phyloP scores from a whole-genome alignment of 1,140 invertebrate species.

The Neelides sp. region DNA sequence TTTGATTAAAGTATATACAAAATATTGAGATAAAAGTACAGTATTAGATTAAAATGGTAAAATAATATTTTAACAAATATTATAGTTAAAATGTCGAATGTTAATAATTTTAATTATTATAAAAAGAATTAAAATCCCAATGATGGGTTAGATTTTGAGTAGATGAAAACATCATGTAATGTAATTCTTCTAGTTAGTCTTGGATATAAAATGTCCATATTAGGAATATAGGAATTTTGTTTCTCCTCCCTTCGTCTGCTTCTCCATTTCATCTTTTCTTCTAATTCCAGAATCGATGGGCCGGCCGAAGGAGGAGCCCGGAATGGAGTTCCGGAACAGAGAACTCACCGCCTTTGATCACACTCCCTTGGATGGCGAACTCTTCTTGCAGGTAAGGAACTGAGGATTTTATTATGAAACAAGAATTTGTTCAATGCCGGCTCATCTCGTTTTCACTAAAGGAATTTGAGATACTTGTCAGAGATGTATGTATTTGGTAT shows the following conservation, averaged over 20 bases:
- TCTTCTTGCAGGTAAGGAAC: slow-evolving; percentile 75
- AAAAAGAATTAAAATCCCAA: no score
- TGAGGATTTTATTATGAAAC: neutral
- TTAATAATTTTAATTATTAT: no score
- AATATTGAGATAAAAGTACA: no score
- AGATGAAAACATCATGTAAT: no score
- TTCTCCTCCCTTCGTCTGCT: neutral
- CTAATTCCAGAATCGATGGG: slow-evolving; percentile 77
- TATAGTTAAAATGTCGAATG: no score
- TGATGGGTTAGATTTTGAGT: no score
- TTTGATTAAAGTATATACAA: no score
- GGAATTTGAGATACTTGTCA: neutral
- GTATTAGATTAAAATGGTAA: no score
- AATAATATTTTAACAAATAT: no score
- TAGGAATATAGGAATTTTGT: neutral
- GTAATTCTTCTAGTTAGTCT: no score
- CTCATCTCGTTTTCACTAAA: neutral
- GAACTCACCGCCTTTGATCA: slow-evolving; percentile 78
- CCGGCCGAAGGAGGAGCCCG: slow-evolving; percentile 69
- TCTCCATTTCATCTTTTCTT: slow-evolving; percentile 29
- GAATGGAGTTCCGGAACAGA: slow-evolving; percentile 42
- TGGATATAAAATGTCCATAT: no score
- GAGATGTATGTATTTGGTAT: neutral
- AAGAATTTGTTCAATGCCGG: neutral
- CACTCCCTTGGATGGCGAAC: slow-evolving; percentile 78